Percentiles rank a stretch among this genome's conserved stretches.
phyloP scores from a whole-genome alignment of 2,888 invertebrate species.

The Conchocele bisecta region DNA sequence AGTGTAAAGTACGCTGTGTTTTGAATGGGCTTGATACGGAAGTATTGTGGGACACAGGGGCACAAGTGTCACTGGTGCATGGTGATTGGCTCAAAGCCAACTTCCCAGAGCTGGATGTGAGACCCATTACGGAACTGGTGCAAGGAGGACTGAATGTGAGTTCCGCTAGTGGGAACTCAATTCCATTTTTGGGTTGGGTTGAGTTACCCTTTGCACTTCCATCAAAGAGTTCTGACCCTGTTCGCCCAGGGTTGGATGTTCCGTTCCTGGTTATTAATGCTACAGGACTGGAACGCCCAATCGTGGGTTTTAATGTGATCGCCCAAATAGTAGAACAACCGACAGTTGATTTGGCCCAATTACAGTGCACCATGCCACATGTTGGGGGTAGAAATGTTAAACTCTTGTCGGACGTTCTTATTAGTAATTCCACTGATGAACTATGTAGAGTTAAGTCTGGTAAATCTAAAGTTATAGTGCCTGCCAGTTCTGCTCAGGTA shows the following conservation, averaged over 20 bases:
- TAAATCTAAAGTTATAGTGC: not conserved
- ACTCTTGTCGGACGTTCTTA: not conserved
- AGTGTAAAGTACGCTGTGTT: not conserved
- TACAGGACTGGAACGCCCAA: conserved; percentile 1
- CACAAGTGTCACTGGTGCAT: conserved; percentile 25
- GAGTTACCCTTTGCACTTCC: conserved; percentile 1
- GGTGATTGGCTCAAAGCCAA: not conserved
- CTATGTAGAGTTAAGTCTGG: conserved; percentile 16
- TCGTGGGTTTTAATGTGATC: conserved; percentile 38
- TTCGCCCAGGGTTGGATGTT: not conserved
- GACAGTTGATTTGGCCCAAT: too few species aligned
- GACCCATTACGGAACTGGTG: conserved; percentile 10
- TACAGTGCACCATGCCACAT: conserved; percentile 1
- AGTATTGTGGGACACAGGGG: conserved; percentile 33
- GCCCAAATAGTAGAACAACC: too few species aligned
- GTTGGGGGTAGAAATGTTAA: not conserved
- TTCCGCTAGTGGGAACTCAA: conserved; percentile 13
- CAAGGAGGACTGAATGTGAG: not conserved
- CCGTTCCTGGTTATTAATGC: conserved; percentile 20
- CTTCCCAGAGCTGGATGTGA: not conserved
- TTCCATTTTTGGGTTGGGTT: conserved; percentile 23
- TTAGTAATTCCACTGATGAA: not conserved
- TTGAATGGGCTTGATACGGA: not conserved
- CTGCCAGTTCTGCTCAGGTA: not conserved
- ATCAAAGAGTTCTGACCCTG: not conserved